Evolutionary conservation across 2,888 invertebrate species (phyloP), one percentile per base, ranked within the genome.

Genomic region (Drosophila acutilabella): DNA sequence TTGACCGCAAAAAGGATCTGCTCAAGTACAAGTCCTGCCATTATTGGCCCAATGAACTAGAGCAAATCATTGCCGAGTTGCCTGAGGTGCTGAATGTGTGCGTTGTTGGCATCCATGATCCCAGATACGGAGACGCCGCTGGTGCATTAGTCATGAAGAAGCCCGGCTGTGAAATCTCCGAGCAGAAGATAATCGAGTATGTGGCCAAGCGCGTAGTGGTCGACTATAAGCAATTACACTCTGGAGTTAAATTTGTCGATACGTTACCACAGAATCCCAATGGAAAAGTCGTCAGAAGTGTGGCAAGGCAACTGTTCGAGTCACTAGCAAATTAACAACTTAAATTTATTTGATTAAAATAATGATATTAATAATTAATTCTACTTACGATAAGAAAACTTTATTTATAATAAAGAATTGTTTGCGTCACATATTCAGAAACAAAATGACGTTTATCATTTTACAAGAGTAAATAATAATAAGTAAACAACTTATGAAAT

Each of bases 1-100:
- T 82, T 6, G 92, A 86, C 58, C 85, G 92, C 13, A 90, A 87
- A 50, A 92, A 91, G 73, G 91, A 92, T 33, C 78, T 90, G 51
- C 60, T 91, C 2, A 90, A 90, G 64, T 90, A 89, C 65, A 71
- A 84, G 4, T 80, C 82, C 45, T 80, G 73, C 66, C 82, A 88
- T 16, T 82, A 85, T 16, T 90, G 78, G 74, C 90, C 90, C 57
- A 76, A 70, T 13, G 90, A 90, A 41, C 76, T 91, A 3, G 91
- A 91, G 61, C 67, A 77, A n/a, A 65, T 88, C 16, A 86, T 91
- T 18, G 47, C 70, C 16, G 76, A 84, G 53, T 48, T 90, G 54
- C 84, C 88, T 4, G 87, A 88, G 4, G 82, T 91, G 4, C n/a
- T 65, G 13, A 78, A 87, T 30, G 89, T 80, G n/a, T 89, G 88